Conservation (phyloP, 2,797 vertebrate species). For the Tokudaia muenninki region DNA sequence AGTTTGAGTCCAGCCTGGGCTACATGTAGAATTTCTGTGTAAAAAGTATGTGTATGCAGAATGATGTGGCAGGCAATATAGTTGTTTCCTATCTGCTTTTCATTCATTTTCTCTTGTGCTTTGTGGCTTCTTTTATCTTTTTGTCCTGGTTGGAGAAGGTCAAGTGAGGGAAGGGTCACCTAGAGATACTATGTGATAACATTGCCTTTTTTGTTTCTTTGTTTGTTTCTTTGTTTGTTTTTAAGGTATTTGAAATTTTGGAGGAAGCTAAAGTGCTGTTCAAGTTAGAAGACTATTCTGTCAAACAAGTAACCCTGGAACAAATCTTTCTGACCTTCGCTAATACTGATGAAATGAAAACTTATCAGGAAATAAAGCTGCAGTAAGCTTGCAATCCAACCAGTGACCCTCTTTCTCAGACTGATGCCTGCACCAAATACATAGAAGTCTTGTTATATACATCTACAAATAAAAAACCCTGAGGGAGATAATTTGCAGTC, state of each 20-base stretch:
- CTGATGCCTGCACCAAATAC: not conserved
- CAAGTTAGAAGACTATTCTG: constrained; percentile 75
- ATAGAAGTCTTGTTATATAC: not conserved
- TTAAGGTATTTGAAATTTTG: constrained; percentile 76
- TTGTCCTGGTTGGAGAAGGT: not conserved
- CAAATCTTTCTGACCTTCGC: constrained; percentile 73
- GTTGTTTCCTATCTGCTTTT: not conserved
- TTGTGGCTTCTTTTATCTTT: not conserved
- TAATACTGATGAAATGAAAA: constrained; percentile 77
- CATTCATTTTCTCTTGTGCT: not conserved
- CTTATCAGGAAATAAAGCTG: constrained; percentile 35
- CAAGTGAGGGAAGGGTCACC: not conserved
- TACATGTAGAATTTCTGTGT: not conserved
- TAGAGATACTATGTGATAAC: constrained; percentile 23
- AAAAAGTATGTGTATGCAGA: not conserved
- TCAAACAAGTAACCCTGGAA: constrained; percentile 72
- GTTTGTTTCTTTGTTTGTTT: constrained; percentile 1
- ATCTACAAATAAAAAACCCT: constrained; percentile 6
- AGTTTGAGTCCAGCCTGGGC: not conserved
- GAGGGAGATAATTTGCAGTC: not conserved
- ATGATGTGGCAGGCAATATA: not conserved
- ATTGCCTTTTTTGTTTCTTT: not conserved
- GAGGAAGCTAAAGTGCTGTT: constrained; percentile 72
- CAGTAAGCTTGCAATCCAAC: constrained; percentile 36
- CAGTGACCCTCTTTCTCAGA: not conserved